phyloP scores from a whole-genome alignment of 2,888 invertebrate genomes.

The Tipula vernalis region DNA sequence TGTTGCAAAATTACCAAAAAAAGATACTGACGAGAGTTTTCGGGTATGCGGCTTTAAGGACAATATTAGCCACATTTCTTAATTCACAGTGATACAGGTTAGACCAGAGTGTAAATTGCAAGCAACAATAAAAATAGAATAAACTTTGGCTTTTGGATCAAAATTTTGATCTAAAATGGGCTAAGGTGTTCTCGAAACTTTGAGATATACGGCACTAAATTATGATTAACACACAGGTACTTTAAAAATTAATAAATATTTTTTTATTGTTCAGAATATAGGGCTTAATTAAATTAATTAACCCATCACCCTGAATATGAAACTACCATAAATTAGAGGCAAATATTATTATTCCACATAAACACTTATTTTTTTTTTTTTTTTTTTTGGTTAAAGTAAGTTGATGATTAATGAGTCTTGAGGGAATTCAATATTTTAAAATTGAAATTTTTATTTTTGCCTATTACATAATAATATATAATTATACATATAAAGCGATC shows the following conservation, averaged over 20 bases:
- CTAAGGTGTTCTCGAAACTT: too few relatives aligned
- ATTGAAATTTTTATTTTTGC: background rate
- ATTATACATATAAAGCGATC: background rate
- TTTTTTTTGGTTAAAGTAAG: background rate
- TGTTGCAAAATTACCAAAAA: too few relatives aligned
- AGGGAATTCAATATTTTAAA: background rate
- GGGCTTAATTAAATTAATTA: background rate
- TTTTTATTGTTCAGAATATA: background rate
- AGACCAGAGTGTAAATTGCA: too few relatives aligned
- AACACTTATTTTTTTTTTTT: background rate
- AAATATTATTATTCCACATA: background rate
- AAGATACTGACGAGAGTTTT: too few relatives aligned
- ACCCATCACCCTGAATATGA: background rate
- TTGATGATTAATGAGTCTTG: background rate
- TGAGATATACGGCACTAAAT: background rate
- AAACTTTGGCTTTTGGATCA: too few relatives aligned
- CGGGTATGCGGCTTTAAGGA: too few relatives aligned
- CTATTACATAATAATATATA: background rate
- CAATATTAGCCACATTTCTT: too few relatives aligned
- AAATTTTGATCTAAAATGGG: too few relatives aligned
- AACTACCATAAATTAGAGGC: background rate
- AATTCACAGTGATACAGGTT: too few relatives aligned
- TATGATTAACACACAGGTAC: background rate
- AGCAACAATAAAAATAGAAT: too few relatives aligned
- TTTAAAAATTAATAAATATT: background rate